Evolutionary conservation across 1,140 invertebrate species (phyloP).

Genomic region (Leptinotarsa texana): DNA sequence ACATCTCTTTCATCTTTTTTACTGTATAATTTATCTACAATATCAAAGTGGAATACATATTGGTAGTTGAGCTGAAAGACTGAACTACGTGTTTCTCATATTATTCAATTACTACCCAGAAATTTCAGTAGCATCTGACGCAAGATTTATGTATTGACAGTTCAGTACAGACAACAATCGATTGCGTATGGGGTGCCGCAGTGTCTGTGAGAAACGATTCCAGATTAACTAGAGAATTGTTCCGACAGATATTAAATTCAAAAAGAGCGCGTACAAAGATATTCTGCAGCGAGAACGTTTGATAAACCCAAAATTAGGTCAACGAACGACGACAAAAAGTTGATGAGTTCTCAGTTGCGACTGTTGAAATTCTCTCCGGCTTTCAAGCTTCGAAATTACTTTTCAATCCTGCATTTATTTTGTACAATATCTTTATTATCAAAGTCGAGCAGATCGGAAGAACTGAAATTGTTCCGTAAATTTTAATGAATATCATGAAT

Average conservation of each 20-base stretch:
- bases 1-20: too few relatives aligned
- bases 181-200: background rate
- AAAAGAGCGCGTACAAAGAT: background rate
- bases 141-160: slow-evolving; percentile 3
- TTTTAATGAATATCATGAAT: too few relatives aligned
- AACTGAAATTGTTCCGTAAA: too few relatives aligned
- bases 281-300: background rate
- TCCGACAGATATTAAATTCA: slow-evolving; percentile 8
- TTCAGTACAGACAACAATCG: background rate
- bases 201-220: background rate
- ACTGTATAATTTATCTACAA: too few relatives aligned
- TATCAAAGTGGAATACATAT: too few relatives aligned
- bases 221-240: background rate
- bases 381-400: background rate
- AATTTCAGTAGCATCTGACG: background rate
- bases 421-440: too few relatives aligned
- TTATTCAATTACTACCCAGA: background rate
- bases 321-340: background rate
- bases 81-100: background rate
- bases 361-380: background rate
- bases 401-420: too few relatives aligned
- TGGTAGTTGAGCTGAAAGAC: background rate
- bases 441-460: too few relatives aligned
- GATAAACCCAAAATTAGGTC: background rate
- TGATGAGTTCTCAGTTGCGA: background rate